Evolutionary conservation across 2,888 invertebrate genomes (phyloP).

Genomic region (Celastrina argiolus): DNA sequence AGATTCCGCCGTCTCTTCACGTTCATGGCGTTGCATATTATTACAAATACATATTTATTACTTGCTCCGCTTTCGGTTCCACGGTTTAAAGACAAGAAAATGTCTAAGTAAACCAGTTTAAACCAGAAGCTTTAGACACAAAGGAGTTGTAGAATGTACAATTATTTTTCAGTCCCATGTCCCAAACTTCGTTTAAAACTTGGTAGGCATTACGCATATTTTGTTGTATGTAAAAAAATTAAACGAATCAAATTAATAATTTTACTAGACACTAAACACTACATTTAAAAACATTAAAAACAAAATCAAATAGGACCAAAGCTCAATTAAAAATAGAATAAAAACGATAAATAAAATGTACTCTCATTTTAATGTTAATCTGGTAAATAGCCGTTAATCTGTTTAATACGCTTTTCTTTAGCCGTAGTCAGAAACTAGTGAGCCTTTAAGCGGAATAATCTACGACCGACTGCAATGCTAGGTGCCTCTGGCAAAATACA

Average conservation of each 20-base stretch:
- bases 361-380: conserved; percentile 4
- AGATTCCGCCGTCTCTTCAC: neutral
- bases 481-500: neutral
- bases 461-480: neutral
- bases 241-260: too few species aligned
- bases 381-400: neutral
- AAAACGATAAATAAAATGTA: neutral
- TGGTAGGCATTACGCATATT: too few species aligned
- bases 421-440: neutral
- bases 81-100: neutral
- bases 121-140: too few species aligned
- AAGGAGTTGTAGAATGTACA: too few species aligned
- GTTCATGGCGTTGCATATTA: conserved; percentile 11
- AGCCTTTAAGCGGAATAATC: conserved; percentile 4
- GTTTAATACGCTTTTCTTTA: conserved; percentile 4
- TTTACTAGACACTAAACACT: too few species aligned
- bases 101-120: too few species aligned
- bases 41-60: conserved; percentile 9
- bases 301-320: neutral
- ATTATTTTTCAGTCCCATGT: too few species aligned
- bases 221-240: too few species aligned
- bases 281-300: too few species aligned
- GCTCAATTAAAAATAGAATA: neutral
- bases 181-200: too few species aligned
- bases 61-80: conserved; percentile 8